Conservation (phyloP, 2,888 invertebrate species). For the Caenorhabditis plicata region DNA sequence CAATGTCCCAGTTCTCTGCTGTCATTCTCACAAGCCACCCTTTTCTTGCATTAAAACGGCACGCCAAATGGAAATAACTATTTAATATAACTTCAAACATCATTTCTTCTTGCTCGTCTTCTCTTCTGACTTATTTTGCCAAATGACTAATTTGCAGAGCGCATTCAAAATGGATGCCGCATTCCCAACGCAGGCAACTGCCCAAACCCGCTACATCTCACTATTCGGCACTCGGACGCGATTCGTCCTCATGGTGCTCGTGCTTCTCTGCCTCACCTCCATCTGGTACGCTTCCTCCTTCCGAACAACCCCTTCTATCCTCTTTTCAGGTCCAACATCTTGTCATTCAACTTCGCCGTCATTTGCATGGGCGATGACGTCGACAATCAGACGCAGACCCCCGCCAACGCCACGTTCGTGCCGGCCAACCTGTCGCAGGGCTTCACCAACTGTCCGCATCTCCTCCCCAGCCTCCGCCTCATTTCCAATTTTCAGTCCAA, state of each 20-base stretch:
- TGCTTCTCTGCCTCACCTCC: conserved; percentile 60
- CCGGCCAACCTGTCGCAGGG: too few species aligned
- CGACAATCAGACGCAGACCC: neutral
- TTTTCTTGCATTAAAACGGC: too few species aligned
- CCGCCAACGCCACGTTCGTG: neutral
- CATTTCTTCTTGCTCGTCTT: too few species aligned
- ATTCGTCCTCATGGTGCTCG: conserved; percentile 60
- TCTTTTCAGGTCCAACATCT: conserved; percentile 61
- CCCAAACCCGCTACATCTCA: conserved; percentile 40
- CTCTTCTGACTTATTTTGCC: too few species aligned
- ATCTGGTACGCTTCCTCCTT: conserved; percentile 51
- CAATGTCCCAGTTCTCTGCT: conserved; percentile 3
- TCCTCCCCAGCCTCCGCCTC: neutral
- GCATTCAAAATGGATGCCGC: conserved; percentile 23
- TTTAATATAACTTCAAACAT: too few species aligned
- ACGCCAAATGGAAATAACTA: too few species aligned
- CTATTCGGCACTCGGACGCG: conserved; percentile 62
- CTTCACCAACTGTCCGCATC: neutral
- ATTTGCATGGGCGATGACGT: conserved; percentile 54
- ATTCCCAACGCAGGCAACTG: conserved; percentile 42
- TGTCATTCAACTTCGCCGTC: conserved; percentile 63
- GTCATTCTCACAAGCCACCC: conserved; percentile 11
- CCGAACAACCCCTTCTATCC: neutral
- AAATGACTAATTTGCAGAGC: too few species aligned
- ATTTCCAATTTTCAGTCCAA: conserved; percentile 33